These are phyloP conservation scores for Antitype chi DNA, from an alignment of 2,888 invertebrate species.

Conservation along the genomic window DNA sequence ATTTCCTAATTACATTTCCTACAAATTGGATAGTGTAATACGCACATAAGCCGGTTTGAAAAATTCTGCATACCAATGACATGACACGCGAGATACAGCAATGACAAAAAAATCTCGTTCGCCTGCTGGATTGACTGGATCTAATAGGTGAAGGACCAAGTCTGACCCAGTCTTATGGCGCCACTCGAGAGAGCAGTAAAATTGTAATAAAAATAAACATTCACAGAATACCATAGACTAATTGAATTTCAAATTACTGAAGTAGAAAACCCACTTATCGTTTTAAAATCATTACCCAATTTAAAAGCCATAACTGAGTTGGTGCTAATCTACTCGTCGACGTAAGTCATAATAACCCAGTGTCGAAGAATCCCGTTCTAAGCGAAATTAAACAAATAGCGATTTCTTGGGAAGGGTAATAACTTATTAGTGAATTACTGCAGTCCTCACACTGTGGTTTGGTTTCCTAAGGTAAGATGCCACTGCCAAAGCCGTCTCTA, in stretches of 20 bases:
- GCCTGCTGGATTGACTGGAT: not conserved
- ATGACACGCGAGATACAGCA: not conserved
- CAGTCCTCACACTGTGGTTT: not conserved
- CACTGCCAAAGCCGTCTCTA: not conserved
- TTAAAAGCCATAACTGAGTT: constrained; percentile 42
- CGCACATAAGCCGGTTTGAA: not conserved
- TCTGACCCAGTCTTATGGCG: constrained; percentile 11
- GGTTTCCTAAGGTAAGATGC: not conserved
- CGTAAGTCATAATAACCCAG: constrained; percentile 16
- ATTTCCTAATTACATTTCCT: too few relatives aligned
- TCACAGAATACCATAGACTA: constrained; percentile 28
- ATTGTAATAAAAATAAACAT: constrained; percentile 29
- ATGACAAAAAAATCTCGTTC: not conserved
- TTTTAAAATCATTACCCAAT: constrained; percentile 51
- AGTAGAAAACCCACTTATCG: constrained; percentile 21
- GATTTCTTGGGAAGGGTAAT: not conserved
- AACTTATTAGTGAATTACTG: not conserved
- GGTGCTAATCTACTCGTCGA: not conserved
- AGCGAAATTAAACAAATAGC: not conserved
- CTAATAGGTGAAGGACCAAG: constrained; percentile 12
- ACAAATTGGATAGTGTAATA: too few relatives aligned
- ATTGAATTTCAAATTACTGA: constrained; percentile 34
- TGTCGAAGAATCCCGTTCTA: constrained; percentile 6
- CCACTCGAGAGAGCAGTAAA: constrained; percentile 16
- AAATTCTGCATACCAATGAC: not conserved